Base-by-base conservation (phyloP, 2,113 vertebrate genomes). In the Rafetus swinhoei region DNA sequence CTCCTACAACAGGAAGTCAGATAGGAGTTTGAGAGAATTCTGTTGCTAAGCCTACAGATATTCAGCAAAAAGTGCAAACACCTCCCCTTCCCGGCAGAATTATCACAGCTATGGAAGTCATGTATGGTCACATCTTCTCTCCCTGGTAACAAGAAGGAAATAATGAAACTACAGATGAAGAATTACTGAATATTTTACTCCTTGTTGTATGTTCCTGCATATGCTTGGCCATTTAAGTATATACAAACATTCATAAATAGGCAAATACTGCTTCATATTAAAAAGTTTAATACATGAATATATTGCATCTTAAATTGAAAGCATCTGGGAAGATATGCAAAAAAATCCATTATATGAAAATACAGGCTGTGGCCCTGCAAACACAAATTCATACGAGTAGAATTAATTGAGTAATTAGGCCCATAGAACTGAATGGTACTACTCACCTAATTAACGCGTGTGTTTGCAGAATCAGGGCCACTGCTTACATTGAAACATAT, bases 171-270 rank as follows among this genome's bases (percentile, higher is more conserved):
- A 5, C 79, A 79, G 25, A 84, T 60, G 72, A 90, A 76, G 8
- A 32, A n/a, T 69, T 88, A 60, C 6, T 59, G 59, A 57, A 5
- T 81, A 65, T 13, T 97, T 95, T 87, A 79, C 88, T 96, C 56
- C 84, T 82, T 21, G 69, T 35, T 82, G 55, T 7, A 21, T 16
- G 85, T 32, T 69, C n/a, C 62, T 69, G 62, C 32, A 69, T n/a
- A 8, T 7, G 69, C 18, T 86, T 83, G 39, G 69, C 27, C 79
- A 92, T n/a, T 76, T 39, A 82, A 9, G 16, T 62, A 72, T 13
- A 62, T 5, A 54, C 10, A 81, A 25, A 81, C n/a, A 77, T 10
- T 77, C 77, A 39, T 85, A 32, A 35, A 35, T 12, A 82, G 56
- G 39, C 13, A 82, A 57, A 82, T 1, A 9, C 19, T 69, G 29